Base-by-base conservation (phyloP, 2,113 vertebrate species). In the Grallaria varia region DNA sequence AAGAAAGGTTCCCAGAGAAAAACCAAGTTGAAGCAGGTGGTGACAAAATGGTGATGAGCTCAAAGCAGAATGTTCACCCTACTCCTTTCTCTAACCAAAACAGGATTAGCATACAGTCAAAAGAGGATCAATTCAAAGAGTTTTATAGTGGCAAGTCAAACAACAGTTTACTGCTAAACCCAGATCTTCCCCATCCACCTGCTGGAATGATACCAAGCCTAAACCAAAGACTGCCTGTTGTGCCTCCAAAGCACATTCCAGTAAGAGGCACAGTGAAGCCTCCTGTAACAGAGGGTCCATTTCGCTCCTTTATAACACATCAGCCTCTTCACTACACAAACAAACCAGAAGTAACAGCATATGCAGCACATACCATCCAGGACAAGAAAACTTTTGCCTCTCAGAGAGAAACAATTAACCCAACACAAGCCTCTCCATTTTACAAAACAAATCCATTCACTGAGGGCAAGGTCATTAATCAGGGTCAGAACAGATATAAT, bases 281-380 rank as follows among this genome's bases (percentile, higher is more conserved):
- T 35, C 91, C 86, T 11, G 50, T 91, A 76, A 96, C 96, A 30
- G 87, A 91, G 73, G 83, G 94, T 37, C 75, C 95, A 37, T 60
- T 85, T 30, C 47, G 2, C 27, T 37, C 93, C 89, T 74, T 90
- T 18, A 50, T 83, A 52, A 97, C 97, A 30, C 80, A 71, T 14
- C 96, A 89, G 21, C 91, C 97, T 27, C 71, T 60, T 58, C 85
- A 75, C 44, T 60, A 87, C 62, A 98, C 97, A 78, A 97, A 92
- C 69, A 97, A 98, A 66, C 96, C 97, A 18, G 96, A 95, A 52
- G 78, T 93, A 64, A 95, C 94, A 8, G 88, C 95, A 0, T 97
- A 94, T 60, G 97, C 97, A 8, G 92, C 95, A 23, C 90, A 97
- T 33, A 76, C 73, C 3, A 60, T 28, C 19, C 95, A 91, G 15